Evolutionary conservation across 2,888 invertebrate species (phyloP).

Genomic region (Scotopteryx bipunctaria): DNA sequence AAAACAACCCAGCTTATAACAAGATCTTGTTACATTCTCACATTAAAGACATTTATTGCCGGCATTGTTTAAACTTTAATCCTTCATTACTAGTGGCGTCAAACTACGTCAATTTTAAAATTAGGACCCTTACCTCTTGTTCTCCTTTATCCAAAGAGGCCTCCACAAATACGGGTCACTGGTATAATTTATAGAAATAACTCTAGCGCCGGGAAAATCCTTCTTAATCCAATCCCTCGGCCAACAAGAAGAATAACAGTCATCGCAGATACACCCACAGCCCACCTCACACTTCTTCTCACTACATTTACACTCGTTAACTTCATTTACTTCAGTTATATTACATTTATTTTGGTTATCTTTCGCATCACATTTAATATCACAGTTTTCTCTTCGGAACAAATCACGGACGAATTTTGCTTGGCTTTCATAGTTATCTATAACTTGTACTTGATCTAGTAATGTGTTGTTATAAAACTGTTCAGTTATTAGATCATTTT

Average conservation of each 20-base stretch:
- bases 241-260: slow-evolving; percentile 88
- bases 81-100: too few relatives aligned
- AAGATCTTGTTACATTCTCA: too few relatives aligned
- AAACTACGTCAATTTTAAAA: too few relatives aligned
- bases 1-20: too few relatives aligned
- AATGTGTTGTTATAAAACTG: slow-evolving; percentile 67
- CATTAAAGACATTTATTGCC: too few relatives aligned
- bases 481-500: slow-evolving; percentile 64
- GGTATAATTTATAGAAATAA: slow-evolving; percentile 92
- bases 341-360: slow-evolving; percentile 23
- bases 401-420: slow-evolving; percentile 68
- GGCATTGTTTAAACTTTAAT: too few relatives aligned
- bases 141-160: slow-evolving; percentile 88
- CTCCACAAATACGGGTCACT: slow-evolving; percentile 91
- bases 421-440: slow-evolving; percentile 65
- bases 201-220: slow-evolving; percentile 89
- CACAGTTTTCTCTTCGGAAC: slow-evolving; percentile 49
- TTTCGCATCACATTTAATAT: slow-evolving; percentile 22
- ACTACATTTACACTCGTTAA: slow-evolving; percentile 47
- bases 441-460: slow-evolving; percentile 51
- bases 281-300: slow-evolving; percentile 57
- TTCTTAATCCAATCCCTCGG: slow-evolving; percentile 93
- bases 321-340: slow-evolving; percentile 33
- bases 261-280: slow-evolving; percentile 70
- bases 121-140: slow-evolving; percentile 84